A percentile compares a stretch with the other conserved stretches of the same genome.
phyloP scores from a whole-genome alignment of 2,113 vertebrate genomes.

The Varanus salvator region DNA sequence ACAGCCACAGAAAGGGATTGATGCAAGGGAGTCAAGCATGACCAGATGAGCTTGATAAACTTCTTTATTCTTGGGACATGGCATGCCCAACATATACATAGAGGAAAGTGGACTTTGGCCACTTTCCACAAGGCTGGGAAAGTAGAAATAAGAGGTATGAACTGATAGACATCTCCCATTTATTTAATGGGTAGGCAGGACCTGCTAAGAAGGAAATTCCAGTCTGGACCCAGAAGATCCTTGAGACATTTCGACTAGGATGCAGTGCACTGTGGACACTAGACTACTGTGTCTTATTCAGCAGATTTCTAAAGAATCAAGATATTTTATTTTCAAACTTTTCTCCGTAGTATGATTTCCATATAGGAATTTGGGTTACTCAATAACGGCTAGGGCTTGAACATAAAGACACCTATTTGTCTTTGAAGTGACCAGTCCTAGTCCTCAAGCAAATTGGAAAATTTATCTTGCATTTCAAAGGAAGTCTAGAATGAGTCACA shows the following conservation, averaged over 20 bases:
- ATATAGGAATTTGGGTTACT: neutral
- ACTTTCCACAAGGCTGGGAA: neutral
- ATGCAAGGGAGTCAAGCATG: neutral
- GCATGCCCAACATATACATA: neutral
- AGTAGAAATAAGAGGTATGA: neutral
- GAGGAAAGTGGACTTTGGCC: neutral
- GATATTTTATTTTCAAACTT: neutral
- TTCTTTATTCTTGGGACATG: neutral
- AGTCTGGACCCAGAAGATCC: neutral
- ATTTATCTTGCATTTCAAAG: neutral
- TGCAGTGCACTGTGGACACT: neutral
- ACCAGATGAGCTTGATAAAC: neutral
- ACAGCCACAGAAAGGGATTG: too few species aligned
- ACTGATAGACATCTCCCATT: neutral
- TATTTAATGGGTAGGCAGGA: neutral
- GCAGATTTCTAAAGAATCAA: neutral
- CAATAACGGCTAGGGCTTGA: neutral
- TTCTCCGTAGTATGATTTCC: neutral
- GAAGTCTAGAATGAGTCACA: neutral
- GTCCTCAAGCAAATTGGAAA: neutral
- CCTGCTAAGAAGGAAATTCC: neutral
- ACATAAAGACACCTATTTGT: neutral
- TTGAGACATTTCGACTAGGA: neutral
- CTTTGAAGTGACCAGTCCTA: neutral
- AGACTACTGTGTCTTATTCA: neutral